Conservation (phyloP, 2,113 vertebrate species). For the Bufo bufo region DNA sequence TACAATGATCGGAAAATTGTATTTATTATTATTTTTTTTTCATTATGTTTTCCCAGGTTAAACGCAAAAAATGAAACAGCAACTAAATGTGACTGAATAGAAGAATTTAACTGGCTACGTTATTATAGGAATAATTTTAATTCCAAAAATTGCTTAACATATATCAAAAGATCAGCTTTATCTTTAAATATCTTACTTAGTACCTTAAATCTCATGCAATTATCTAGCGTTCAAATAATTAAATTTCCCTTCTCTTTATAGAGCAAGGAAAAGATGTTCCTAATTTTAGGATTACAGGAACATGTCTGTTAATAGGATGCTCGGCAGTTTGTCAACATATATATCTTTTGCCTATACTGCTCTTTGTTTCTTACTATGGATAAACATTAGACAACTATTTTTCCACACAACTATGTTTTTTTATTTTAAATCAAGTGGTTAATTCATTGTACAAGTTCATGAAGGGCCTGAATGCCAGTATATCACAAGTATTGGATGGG, state of each 20-base stretch:
- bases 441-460: too few species aligned
- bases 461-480: too few species aligned
- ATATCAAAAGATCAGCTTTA: background rate
- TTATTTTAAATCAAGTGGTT: too few species aligned
- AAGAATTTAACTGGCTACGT: background rate
- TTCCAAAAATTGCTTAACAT: background rate
- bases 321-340: too few species aligned
- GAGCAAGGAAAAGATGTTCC: background rate
- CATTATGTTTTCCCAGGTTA: background rate
- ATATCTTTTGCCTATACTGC: too few species aligned
- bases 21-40: background rate
- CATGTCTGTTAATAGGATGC: too few species aligned
- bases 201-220: background rate
- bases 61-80: background rate
- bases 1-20: background rate
- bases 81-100: background rate
- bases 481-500: too few species aligned
- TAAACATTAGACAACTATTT: too few species aligned
- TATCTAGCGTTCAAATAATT: background rate
- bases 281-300: background rate
- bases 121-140: background rate
- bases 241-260: background rate
- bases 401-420: too few species aligned
- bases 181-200: background rate
- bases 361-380: too few species aligned